Conservation (phyloP, 2,113 vertebrate genomes). For the Psittacara wagleri region DNA sequence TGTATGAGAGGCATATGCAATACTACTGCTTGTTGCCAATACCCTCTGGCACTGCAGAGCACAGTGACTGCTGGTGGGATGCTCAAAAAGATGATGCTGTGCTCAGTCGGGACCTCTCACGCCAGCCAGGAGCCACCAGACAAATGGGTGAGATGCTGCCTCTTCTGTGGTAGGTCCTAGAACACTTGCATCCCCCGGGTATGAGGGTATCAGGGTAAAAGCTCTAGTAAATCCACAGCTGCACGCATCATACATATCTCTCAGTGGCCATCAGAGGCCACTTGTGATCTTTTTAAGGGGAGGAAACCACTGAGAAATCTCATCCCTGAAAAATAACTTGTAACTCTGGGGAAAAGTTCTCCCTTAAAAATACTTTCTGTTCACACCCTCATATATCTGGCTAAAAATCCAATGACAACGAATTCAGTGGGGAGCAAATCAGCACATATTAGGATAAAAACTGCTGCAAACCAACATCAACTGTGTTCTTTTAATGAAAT, state of each 20-base stretch:
- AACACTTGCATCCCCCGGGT: background rate
- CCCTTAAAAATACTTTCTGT: background rate
- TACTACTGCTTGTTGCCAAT: background rate
- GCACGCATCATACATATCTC: no score
- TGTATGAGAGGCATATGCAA: accelerated
- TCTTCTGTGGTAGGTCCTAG: background rate
- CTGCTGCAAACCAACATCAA: background rate
- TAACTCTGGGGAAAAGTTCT: background rate
- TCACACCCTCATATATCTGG: background rate
- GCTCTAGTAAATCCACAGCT: background rate
- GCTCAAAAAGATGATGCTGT: background rate
- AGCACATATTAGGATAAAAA: background rate
- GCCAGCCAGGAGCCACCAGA: background rate
- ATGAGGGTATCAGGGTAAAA: background rate
- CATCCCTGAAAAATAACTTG: background rate
- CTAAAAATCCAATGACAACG: background rate
- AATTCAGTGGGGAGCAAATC: background rate
- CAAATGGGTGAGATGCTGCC: accelerated
- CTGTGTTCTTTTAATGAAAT: background rate
- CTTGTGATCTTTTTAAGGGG: background rate
- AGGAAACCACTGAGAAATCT: background rate
- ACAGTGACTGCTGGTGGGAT: background rate
- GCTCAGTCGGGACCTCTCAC: accelerated
- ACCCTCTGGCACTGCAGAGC: background rate
- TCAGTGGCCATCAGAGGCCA: background rate